Conservation (phyloP, 2,888 invertebrate species). For the Apotomis capreana region DNA sequence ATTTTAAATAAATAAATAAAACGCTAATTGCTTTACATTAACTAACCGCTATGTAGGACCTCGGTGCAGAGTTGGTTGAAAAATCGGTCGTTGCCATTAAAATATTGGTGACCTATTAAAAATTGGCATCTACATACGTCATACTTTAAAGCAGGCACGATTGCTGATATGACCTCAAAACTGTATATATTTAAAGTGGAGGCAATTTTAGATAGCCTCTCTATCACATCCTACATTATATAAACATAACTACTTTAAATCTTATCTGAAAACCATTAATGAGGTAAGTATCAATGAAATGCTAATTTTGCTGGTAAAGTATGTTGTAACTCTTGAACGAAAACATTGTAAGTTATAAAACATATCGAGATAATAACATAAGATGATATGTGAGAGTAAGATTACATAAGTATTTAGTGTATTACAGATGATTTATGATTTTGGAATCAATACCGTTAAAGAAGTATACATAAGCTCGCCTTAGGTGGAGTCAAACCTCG, state of each 20-base stretch:
- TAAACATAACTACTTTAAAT: constrained; percentile 42
- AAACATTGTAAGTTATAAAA: not conserved
- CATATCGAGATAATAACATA: not conserved
- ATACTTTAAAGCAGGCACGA: constrained; percentile 5
- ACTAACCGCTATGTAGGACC: not conserved
- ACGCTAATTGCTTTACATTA: not conserved
- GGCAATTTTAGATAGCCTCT: constrained; percentile 60
- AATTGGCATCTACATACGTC: not conserved
- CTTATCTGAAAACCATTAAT: constrained; percentile 59
- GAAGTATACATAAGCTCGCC: no score
- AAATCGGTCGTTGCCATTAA: constrained; percentile 3
- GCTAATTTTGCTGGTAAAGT: constrained; percentile 12
- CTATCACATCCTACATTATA: constrained; percentile 50
- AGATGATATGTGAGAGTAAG: no score
- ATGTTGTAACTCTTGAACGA: not conserved
- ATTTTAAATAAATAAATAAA: no score
- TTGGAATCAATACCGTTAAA: no score
- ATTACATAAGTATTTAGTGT: no score
- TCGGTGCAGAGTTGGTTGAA: not conserved
- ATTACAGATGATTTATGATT: no score
- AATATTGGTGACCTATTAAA: not conserved
- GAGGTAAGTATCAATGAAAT: constrained; percentile 50
- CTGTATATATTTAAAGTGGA: constrained; percentile 50
- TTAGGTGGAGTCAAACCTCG: no score
- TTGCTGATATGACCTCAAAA: constrained; percentile 59